A percentile compares a stretch with the other conserved stretches of the same genome.
phyloP scores from a whole-genome alignment of 2,113 vertebrate species.

The Heterotilapia buettikoferi region DNA sequence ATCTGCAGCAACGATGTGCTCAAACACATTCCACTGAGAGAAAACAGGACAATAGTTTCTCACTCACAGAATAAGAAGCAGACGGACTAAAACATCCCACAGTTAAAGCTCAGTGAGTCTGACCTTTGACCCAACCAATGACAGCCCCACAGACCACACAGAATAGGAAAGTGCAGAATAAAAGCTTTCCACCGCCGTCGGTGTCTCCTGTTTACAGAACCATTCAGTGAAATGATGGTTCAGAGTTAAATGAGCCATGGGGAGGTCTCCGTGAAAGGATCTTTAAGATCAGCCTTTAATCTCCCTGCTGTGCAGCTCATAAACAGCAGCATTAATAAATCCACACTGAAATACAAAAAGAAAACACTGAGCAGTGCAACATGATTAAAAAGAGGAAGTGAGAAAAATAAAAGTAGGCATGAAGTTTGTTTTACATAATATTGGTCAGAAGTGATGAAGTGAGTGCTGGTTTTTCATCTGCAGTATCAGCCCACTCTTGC shows the following conservation, averaged over 20 bases:
- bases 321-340: neutral
- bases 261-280: neutral
- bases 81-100: neutral
- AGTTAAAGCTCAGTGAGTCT: neutral
- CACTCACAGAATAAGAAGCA: neutral
- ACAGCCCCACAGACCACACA: neutral
- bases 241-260: neutral
- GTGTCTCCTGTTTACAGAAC: neutral
- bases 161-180: neutral
- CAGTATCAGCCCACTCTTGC: neutral
- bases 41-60: neutral
- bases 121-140: neutral
- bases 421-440: neutral
- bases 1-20: neutral
- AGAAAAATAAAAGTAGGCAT: neutral
- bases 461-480: neutral
- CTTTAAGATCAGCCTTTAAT: neutral
- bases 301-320: neutral
- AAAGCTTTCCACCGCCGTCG: neutral
- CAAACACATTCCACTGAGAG: neutral
- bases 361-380: neutral
- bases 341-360: neutral
- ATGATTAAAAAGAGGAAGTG: neutral
- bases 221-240: neutral
- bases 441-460: neutral